Percentiles rank a stretch among this genome's conserved stretches.
These are phyloP conservation scores for Zeugodacus cucurbitae DNA, from an alignment of 1,140 invertebrate species.

Conservation along the genomic window DNA sequence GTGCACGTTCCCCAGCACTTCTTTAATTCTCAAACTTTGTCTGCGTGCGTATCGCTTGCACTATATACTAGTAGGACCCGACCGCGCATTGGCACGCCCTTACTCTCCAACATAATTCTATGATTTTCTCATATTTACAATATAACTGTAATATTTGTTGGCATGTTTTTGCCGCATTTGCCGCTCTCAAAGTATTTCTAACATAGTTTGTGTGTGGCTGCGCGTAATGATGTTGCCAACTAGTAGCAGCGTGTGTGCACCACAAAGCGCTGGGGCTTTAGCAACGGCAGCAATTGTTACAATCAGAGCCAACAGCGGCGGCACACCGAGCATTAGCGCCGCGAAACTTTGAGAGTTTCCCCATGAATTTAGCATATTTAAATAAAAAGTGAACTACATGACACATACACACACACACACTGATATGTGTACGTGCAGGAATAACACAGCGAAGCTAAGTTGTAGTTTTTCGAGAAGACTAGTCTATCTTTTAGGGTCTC, in stretches of 20 bases:
- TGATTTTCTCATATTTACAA: no score
- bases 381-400: not conserved
- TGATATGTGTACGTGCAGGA: not conserved
- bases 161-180: not conserved
- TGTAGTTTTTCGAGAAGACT: no score
- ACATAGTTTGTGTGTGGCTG: not conserved
- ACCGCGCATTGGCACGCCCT: no score
- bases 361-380: constrained; percentile 6
- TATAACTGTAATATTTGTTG: not conserved
- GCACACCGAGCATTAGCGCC: not conserved
- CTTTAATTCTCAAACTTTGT: no score
- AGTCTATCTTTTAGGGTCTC: no score
- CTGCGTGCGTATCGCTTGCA: no score
- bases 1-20: no score
- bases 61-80: no score
- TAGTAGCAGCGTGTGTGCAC: not conserved
- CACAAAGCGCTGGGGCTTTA: not conserved
- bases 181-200: not conserved
- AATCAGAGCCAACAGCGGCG: not conserved
- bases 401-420: not conserved
- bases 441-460: not conserved
- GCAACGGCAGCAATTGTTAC: not conserved
- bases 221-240: not conserved
- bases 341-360: not conserved
- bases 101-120: no score